These are phyloP conservation scores for Tupaia chinensis DNA, from an alignment of 2,113 vertebrate species.

Conservation along the genomic window DNA sequence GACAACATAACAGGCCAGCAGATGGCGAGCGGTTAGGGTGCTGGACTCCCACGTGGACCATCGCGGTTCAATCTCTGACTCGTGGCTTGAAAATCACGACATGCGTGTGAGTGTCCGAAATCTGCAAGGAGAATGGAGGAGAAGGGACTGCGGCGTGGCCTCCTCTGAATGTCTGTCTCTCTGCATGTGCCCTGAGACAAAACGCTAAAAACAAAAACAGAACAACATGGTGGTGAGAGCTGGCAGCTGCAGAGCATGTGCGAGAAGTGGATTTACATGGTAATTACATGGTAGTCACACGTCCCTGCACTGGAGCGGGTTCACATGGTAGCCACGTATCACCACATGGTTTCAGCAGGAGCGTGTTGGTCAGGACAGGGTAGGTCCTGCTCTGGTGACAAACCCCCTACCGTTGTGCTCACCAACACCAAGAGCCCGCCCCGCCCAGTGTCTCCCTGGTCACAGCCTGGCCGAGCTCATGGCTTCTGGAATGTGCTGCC, in stretches of 20 bases:
- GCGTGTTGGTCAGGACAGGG: background rate
- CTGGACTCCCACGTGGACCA: too few relatives aligned
- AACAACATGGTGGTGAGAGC: background rate
- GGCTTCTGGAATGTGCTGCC: fast-evolving
- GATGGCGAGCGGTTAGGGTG: too few relatives aligned
- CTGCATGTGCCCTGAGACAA: too few relatives aligned
- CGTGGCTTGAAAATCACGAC: too few relatives aligned
- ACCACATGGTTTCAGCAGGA: background rate
- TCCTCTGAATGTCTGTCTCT: too few relatives aligned
- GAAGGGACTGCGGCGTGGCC: too few relatives aligned
- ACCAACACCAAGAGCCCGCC: background rate
- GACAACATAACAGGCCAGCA: too few relatives aligned
- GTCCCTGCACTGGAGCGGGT: background rate
- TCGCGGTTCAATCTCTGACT: too few relatives aligned
- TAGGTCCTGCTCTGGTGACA: background rate
- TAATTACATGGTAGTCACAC: background rate
- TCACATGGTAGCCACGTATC: background rate
- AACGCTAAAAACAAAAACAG: too few relatives aligned
- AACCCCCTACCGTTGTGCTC: background rate
- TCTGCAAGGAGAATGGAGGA: too few relatives aligned
- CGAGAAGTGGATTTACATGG: background rate
- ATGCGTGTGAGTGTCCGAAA: too few relatives aligned
- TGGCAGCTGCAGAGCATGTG: background rate
- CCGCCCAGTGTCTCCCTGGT: too few relatives aligned
- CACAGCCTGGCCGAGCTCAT: background rate